Conservation (phyloP, 2,888 invertebrate genomes). For the Eurytoma adleriae region DNA sequence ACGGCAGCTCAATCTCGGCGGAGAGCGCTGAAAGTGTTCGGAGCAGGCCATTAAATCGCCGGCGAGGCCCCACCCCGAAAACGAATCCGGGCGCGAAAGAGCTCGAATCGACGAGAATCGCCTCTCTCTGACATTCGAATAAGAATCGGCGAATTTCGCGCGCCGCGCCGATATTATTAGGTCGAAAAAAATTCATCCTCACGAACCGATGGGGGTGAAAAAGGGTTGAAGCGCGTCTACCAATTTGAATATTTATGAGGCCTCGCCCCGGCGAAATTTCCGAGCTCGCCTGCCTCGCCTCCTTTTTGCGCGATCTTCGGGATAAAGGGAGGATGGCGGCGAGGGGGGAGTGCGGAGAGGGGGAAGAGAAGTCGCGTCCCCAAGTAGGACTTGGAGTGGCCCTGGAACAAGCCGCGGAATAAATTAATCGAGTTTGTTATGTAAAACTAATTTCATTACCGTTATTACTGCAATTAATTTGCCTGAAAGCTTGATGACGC, state of each 20-base stretch:
- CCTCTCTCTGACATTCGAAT: not conserved
- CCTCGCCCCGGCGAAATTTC: constrained; percentile 33
- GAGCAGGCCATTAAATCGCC: not conserved
- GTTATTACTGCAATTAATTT: constrained; percentile 52
- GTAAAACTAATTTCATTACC: constrained; percentile 56
- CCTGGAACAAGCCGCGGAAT: constrained; percentile 29
- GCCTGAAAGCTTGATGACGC: constrained; percentile 34
- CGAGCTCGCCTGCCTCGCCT: not conserved
- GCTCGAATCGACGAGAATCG: constrained; percentile 5
- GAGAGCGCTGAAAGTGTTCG: not conserved
- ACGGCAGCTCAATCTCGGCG: too few species aligned
- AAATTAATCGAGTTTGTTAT: constrained; percentile 54
- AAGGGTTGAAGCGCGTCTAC: constrained; percentile 53
- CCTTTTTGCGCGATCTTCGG: not conserved
- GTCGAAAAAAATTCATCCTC: constrained; percentile 62
- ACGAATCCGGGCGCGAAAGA: not conserved
- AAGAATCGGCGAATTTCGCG: constrained; percentile 33
- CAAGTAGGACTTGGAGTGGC: constrained; percentile 34
- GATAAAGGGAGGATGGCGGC: not conserved
- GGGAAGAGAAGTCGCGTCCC: constrained; percentile 12
- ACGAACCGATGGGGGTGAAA: constrained; percentile 59
- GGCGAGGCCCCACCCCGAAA: not conserved
- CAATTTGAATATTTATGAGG: constrained; percentile 68
- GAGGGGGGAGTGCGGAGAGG: not conserved
- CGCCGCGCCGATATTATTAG: constrained; percentile 35